Conservation (phyloP, 2,888 invertebrate species). For the Anoncus sp. region DNA sequence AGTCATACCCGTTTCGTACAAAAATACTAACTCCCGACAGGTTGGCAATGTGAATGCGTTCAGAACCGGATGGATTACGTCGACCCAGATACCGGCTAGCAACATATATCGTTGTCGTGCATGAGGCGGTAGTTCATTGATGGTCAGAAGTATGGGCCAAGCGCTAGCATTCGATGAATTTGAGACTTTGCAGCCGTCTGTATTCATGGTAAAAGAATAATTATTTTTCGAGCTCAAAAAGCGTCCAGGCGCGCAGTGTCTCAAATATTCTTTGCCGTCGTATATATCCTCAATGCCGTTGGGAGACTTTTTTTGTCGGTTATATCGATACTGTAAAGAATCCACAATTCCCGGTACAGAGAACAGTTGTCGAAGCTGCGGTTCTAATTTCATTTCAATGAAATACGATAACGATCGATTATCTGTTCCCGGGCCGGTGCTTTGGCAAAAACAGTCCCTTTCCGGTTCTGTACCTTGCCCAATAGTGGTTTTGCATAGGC, state of each 20-base stretch:
- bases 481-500: slow-evolving; percentile 1
- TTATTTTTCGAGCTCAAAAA: slow-evolving; percentile 41
- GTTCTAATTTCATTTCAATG: slow-evolving; percentile 23
- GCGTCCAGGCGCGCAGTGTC: slow-evolving; percentile 28
- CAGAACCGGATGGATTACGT: slow-evolving; percentile 18
- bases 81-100: slow-evolving; percentile 44
- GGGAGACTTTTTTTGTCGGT: slow-evolving; percentile 25
- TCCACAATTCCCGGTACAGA: slow-evolving; percentile 13
- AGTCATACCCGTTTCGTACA: slow-evolving; percentile 22
- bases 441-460: slow-evolving; percentile 16
- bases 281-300: slow-evolving; percentile 42
- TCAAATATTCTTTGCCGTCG: slow-evolving; percentile 25
- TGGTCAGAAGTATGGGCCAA: slow-evolving; percentile 47
- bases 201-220: slow-evolving; percentile 37
- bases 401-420: slow-evolving; percentile 12
- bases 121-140: slow-evolving; percentile 59
- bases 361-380: slow-evolving; percentile 28
- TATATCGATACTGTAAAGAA: slow-evolving; percentile 40
- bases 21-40: slow-evolving; percentile 2
- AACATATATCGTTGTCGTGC: slow-evolving; percentile 50
- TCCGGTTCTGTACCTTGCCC: background rate
- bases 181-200: slow-evolving; percentile 36
- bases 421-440: background rate
- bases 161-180: slow-evolving; percentile 42
- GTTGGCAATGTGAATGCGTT: slow-evolving; percentile 22